Percentiles rank a stretch among this genome's conserved stretches.
phyloP scores from a whole-genome alignment of 2,113 vertebrate genomes.

The Esox niger region DNA sequence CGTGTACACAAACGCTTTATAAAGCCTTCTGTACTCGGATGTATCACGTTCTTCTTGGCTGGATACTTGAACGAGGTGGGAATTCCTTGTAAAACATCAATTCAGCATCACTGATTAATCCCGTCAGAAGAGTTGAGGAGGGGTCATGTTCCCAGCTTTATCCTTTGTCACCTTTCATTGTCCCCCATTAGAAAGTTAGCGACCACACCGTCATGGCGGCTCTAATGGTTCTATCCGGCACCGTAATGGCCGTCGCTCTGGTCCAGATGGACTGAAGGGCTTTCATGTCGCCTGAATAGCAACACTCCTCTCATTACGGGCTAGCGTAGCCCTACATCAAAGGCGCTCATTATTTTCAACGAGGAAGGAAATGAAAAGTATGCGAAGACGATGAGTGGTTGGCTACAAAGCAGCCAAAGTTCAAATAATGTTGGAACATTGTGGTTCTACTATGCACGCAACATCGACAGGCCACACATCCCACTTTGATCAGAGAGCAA shows the following conservation, averaged over 20 bases:
- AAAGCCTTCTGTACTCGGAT: neutral
- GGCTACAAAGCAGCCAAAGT: conserved; percentile 58
- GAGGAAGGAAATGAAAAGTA: conserved; percentile 35
- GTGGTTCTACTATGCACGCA: conserved; percentile 33
- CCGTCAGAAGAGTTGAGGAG: conserved; percentile 48
- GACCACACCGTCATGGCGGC: conserved; percentile 46
- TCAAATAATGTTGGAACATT: conserved; percentile 58
- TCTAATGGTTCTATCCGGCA: conserved; percentile 42
- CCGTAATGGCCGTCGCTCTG: conserved; percentile 44
- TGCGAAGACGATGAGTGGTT: conserved; percentile 41
- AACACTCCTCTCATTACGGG: conserved; percentile 62
- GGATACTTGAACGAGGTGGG: conserved; percentile 27
- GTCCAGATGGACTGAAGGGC: conserved; percentile 66
- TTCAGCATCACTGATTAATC: conserved; percentile 39
- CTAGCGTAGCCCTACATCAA: conserved; percentile 59
- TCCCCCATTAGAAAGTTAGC: conserved; percentile 39
- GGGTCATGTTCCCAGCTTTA: conserved; percentile 48
- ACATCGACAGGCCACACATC: conserved; percentile 1
- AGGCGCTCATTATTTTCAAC: conserved; percentile 67
- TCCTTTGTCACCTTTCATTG: conserved; percentile 56
- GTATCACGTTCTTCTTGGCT: neutral
- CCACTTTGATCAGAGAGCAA: neutral
- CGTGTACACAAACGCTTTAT: neutral
- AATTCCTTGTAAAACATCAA: conserved; percentile 46
- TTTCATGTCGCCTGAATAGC: conserved; percentile 67